phyloP scores from a whole-genome alignment of 2,113 vertebrate genomes.

The Dicaeum eximium region DNA sequence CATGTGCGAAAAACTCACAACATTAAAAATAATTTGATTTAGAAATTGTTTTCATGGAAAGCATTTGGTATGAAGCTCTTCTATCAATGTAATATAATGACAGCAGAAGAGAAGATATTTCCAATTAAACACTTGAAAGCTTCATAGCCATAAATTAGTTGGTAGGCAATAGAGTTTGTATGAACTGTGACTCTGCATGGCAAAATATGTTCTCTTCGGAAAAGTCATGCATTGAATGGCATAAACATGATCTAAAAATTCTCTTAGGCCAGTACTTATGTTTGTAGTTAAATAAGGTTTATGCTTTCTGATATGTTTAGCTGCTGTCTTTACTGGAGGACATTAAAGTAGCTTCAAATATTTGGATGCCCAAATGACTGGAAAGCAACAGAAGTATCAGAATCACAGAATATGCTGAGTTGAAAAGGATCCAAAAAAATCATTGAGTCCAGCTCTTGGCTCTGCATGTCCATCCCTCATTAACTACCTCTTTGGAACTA shows the following conservation, averaged over 20 bases:
- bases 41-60: slow-evolving; percentile 60
- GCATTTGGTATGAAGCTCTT: neutral
- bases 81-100: slow-evolving; percentile 19
- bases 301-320: neutral
- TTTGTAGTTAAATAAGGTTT: neutral
- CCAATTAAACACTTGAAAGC: slow-evolving; percentile 63
- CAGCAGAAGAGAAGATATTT: slow-evolving; percentile 36
- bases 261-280: neutral
- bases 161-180: neutral
- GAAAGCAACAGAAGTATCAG: neutral
- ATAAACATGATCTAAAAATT: neutral
- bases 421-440: neutral
- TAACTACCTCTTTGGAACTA: neutral
- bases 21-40: slow-evolving; percentile 67
- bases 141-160: slow-evolving; percentile 47
- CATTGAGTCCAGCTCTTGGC: neutral
- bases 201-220: neutral
- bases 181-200: neutral
- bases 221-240: neutral
- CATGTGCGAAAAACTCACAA: slow-evolving; percentile 29
- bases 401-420: neutral
- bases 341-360: neutral
- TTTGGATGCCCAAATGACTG: neutral
- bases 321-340: neutral
- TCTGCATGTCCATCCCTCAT: neutral